Base-by-base conservation (phyloP, 2,888 invertebrate species). In the Trisateles emortualis region DNA sequence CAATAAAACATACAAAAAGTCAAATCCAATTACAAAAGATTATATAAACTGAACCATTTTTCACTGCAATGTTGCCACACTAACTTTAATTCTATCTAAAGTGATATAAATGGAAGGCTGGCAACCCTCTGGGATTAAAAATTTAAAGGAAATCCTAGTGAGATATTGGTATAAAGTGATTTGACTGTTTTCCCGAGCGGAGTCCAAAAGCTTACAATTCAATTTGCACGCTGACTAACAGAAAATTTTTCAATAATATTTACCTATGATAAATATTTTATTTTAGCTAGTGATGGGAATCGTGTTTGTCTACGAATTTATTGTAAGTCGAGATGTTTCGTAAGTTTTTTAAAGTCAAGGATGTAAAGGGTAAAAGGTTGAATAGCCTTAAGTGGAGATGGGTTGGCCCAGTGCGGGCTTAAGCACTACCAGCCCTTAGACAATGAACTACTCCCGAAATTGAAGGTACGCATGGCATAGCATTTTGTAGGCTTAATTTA, bases 131-230 rank as follows among this genome's bases (percentile, higher is more conserved):
- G 36, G 64, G 79, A 83, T 86, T 84, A 83, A 84, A 84, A 84
- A 79, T 81, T 83, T 80, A 84, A 83, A 83, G 77, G 82, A 80
- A 83, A 79, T 80, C 76, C 64, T 40, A 39, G 59, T 59, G 64
- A 71, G 80, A 79, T 84, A 87, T 86, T 87, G 80, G 76, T 68
- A 63, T 60, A 61, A 70, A 81, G 76, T 88, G 88, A 88, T 81
- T 83, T 65, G 67, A 77, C 86, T 60, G 61, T 83, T 87, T 87
- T 71, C 52, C 64, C 73, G 77, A 81, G 81, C 64, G 65, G n/a
- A 33, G 16, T 14, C 11, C 14, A 26, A 39, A 14, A 26, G 19
- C 11, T 48, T 26, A 78, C 75, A 78, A 79, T 79, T 65, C 77
- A 78, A 83, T 84, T 81, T 78, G 54, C 48, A 45, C 54, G 70